Evolutionary conservation across 2,888 invertebrate genomes (phyloP).

Genomic region (Acleris holmiana): DNA sequence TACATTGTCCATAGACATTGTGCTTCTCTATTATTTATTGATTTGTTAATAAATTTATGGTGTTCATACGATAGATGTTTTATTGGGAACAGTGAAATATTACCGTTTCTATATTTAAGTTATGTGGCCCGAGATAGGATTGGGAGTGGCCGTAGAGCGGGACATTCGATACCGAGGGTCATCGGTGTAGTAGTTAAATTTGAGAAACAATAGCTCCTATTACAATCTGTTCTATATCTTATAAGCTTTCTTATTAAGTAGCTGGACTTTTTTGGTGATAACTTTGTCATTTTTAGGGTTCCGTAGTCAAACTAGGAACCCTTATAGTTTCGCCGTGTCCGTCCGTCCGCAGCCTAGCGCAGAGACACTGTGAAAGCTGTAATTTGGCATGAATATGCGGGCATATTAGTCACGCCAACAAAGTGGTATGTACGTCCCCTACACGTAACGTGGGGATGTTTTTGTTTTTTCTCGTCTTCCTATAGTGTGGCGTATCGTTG

Average conservation of each 20-base stretch:
- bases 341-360: too few species aligned
- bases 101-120: slow-evolving; percentile 47
- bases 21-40: slow-evolving; percentile 66
- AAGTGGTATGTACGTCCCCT: too few species aligned
- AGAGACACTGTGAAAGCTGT: too few species aligned
- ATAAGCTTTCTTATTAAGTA: not conserved
- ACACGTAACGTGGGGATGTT: too few species aligned
- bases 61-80: slow-evolving; percentile 57
- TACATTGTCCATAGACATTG: slow-evolving; percentile 32
- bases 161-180: slow-evolving; percentile 23
- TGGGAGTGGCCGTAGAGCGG: slow-evolving; percentile 22
- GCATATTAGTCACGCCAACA: too few species aligned
- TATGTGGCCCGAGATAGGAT: slow-evolving; percentile 47
- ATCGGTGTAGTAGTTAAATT: not conserved
- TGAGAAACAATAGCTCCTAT: not conserved
- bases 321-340: too few species aligned
- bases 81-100: slow-evolving; percentile 62
- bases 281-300: too few species aligned
- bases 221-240: not conserved
- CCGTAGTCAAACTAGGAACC: too few species aligned
- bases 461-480: too few species aligned
- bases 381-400: too few species aligned
- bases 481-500: too few species aligned
- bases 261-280: not conserved
- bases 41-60: slow-evolving; percentile 78